Percentiles rank a stretch among this genome's conserved stretches.
phyloP scores from a whole-genome alignment of 2,888 invertebrate genomes.

The Drosophila melanosoma region DNA sequence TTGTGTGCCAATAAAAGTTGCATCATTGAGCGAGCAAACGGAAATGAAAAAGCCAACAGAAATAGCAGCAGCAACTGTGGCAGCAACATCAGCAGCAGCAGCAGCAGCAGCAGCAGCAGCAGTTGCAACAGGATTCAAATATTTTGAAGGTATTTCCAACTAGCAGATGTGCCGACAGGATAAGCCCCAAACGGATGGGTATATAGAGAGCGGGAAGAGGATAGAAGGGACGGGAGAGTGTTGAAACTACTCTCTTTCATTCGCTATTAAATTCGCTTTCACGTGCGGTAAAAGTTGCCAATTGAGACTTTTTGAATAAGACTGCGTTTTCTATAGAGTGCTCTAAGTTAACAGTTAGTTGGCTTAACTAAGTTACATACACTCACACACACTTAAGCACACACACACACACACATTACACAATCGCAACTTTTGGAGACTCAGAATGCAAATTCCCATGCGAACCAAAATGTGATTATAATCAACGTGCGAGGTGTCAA shows the following conservation, averaged over 20 bases:
- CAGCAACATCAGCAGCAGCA: not conserved
- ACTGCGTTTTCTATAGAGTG: conserved; percentile 17
- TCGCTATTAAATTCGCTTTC: conserved; percentile 61
- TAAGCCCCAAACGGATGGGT: conserved; percentile 45
- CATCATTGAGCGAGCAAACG: conserved; percentile 29
- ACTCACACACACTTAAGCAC: conserved; percentile 17
- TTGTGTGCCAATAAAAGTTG: conserved; percentile 51
- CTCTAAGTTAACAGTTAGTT: conserved; percentile 57
- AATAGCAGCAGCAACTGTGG: not conserved
- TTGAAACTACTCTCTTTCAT: conserved; percentile 16
- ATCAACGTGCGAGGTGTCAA: conserved; percentile 45
- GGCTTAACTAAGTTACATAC: conserved; percentile 60
- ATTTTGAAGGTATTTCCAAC: conserved; percentile 63
- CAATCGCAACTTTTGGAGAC: conserved; percentile 36
- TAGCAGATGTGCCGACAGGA: conserved; percentile 61
- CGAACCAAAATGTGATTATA: conserved; percentile 69
- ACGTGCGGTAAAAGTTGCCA: conserved; percentile 38
- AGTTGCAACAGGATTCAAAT: conserved; percentile 45
- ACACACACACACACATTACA: conserved; percentile 1
- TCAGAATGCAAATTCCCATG: conserved; percentile 40
- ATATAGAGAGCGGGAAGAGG: not conserved
- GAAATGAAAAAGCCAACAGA: conserved; percentile 7
- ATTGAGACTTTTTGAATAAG: conserved; percentile 24
- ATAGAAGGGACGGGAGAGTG: no score
- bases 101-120: conserved; percentile 8